These are phyloP conservation scores for Eilema griseolum DNA, from an alignment of 2,888 invertebrate genomes.

Conservation along the genomic window DNA sequence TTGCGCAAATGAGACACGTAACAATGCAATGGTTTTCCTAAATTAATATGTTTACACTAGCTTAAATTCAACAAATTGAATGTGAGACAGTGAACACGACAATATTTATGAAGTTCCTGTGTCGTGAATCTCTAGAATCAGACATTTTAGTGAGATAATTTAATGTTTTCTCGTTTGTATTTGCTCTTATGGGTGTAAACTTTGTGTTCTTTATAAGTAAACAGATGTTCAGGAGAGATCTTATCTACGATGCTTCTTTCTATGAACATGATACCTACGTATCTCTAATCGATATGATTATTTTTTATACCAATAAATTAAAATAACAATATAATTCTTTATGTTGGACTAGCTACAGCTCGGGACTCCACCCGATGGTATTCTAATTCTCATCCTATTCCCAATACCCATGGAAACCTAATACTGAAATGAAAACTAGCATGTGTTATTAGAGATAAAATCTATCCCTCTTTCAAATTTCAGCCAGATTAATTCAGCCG, in stretches of 20 bases:
- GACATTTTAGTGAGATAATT: not conserved
- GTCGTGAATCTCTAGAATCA: constrained; percentile 1
- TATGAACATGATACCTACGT: too few species aligned
- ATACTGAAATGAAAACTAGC: too few species aligned
- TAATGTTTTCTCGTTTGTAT: not conserved
- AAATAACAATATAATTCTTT: constrained; percentile 27
- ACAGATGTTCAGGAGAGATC: not conserved
- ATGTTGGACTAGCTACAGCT: not conserved
- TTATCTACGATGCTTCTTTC: too few species aligned
- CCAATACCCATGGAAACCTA: too few species aligned
- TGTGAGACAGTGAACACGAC: constrained; percentile 36
- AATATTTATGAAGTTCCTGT: constrained; percentile 31
- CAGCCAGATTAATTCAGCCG: too few species aligned
- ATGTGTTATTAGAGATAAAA: too few species aligned
- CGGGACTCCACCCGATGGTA: too few species aligned
- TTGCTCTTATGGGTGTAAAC: not conserved
- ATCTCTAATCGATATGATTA: too few species aligned
- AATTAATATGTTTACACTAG: constrained; percentile 73
- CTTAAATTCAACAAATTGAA: constrained; percentile 54
- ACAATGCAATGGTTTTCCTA: constrained; percentile 72
- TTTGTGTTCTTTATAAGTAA: not conserved
- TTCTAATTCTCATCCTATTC: too few species aligned
- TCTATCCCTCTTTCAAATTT: too few species aligned
- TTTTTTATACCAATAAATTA: constrained; percentile 5
- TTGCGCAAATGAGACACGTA: constrained; percentile 78